These are phyloP conservation scores for Paradisaea rubra DNA, from an alignment of 2,113 vertebrate species.

Conservation along the genomic window DNA sequence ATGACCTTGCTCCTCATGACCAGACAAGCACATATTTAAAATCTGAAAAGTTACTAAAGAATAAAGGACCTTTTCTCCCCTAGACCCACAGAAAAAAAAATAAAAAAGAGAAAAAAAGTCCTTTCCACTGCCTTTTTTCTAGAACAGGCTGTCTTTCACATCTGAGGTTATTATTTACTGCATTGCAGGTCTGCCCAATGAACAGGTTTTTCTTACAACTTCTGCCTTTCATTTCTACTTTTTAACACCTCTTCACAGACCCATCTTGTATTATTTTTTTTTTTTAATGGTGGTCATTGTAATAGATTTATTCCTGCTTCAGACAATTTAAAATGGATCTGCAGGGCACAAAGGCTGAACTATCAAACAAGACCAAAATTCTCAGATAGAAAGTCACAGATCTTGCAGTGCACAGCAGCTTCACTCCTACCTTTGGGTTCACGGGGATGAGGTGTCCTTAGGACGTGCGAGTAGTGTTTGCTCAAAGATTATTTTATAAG, in stretches of 20 bases:
- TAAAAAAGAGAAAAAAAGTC: not conserved
- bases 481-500: constrained; percentile 22
- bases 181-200: constrained; percentile 41
- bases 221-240: constrained; percentile 42
- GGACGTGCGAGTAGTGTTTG: not conserved
- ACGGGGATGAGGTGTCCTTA: not conserved
- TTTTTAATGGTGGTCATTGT: constrained; percentile 12
- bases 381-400: constrained; percentile 21
- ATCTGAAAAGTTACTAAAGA: constrained; percentile 44
- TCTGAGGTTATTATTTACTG: constrained; percentile 58
- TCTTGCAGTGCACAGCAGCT: not conserved
- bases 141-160: constrained; percentile 32
- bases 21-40: constrained; percentile 16
- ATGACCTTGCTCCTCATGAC: constrained; percentile 80
- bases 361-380: constrained; percentile 29
- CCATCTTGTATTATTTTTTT: not conserved
- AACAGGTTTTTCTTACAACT: constrained; percentile 49
- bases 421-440: not conserved
- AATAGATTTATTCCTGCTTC: constrained; percentile 40
- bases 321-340: constrained; percentile 34
- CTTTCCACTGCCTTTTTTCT: constrained; percentile 6
- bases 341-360: constrained; percentile 40
- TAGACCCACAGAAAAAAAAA: not conserved
- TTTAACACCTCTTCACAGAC: constrained; percentile 51
- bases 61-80: constrained; percentile 24